Percentiles rank a stretch among this genome's conserved stretches.
Evolutionary conservation across 92 coral and sea anemone species (phyloP).

Genomic region (Scolanthus callimorphus): DNA sequence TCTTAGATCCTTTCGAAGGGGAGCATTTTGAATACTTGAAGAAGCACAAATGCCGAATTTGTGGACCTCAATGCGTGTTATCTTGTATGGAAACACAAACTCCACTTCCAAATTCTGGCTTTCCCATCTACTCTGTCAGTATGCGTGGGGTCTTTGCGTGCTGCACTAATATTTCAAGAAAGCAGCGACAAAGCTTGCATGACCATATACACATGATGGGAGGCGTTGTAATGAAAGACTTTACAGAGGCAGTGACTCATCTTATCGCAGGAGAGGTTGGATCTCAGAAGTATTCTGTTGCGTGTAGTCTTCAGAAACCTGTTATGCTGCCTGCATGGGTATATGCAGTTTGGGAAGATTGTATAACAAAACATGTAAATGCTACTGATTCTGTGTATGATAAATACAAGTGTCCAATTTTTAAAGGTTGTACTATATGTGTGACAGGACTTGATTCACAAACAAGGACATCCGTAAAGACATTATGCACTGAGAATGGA

Average conservation of each 20-base stretch:
- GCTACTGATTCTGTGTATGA: conserved; percentile 65
- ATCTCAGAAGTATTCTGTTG: conserved; percentile 80
- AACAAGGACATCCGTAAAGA: conserved; percentile 65
- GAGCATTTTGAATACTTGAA: conserved; percentile 66
- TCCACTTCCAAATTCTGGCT: conserved; percentile 55
- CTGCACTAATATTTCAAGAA: conserved; percentile 74
- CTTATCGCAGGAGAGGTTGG: conserved; percentile 97
- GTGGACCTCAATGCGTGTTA: conserved; percentile 86
- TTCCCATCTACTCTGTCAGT: conserved; percentile 62
- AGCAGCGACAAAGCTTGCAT: conserved; percentile 60
- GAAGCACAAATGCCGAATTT: conserved; percentile 58
- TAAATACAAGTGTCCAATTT: conserved; percentile 68
- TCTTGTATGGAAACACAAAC: conserved; percentile 64
- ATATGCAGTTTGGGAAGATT: conserved; percentile 62
- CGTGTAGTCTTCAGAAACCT: conserved; percentile 64
- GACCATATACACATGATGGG: conserved; percentile 79
- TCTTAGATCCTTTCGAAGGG: conserved; percentile 79
- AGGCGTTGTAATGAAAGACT: conserved; percentile 60
- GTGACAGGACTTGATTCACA: conserved; percentile 81
- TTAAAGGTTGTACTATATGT: conserved; percentile 85
- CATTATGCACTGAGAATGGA: conserved; percentile 55
- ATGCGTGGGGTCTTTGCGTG: conserved; percentile 63
- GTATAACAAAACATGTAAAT: conserved; percentile 43
- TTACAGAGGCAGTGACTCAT: conserved; percentile 89
- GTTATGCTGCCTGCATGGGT: conserved; percentile 88